These are phyloP conservation scores for Drosophila gaucha DNA, from an alignment of 2,888 invertebrate species.

Conservation along the genomic window DNA sequence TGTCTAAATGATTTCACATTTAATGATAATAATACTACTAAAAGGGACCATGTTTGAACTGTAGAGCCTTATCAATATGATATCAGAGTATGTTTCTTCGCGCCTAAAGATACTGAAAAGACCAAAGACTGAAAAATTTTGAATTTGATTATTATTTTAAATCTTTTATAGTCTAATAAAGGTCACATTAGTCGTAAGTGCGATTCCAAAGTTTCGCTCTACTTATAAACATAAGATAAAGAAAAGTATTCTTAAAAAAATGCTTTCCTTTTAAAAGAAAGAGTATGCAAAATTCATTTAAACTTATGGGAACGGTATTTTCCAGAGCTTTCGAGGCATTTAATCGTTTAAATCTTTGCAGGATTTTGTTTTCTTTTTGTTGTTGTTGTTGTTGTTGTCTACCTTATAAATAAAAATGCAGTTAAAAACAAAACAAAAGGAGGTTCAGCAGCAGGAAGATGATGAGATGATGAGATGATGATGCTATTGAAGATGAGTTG, in stretches of 20 bases:
- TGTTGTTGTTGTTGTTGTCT: constrained; percentile 19
- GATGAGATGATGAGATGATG: constrained; percentile 2
- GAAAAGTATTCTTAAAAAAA: too few relatives aligned
- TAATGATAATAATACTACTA: too few relatives aligned
- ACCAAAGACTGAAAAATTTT: too few relatives aligned
- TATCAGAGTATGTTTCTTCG: too few relatives aligned
- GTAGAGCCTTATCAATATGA: too few relatives aligned
- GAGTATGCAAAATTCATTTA: not conserved
- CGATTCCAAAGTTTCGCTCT: not conserved
- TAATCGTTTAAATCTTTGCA: constrained; percentile 13
- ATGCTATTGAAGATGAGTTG: not conserved
- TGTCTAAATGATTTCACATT: too few relatives aligned
- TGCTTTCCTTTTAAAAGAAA: too few relatives aligned
- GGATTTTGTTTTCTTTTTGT: constrained; percentile 8
- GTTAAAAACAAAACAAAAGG: constrained; percentile 48
- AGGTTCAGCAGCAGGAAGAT: constrained; percentile 6
- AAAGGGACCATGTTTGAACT: too few relatives aligned
- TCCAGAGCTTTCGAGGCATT: constrained; percentile 15
- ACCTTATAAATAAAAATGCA: constrained; percentile 40
- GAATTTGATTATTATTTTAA: too few relatives aligned
- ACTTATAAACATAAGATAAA: not conserved
- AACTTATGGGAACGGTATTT: not conserved
- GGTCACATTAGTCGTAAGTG: too few relatives aligned
- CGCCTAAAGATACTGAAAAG: too few relatives aligned
- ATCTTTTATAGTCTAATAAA: too few relatives aligned